Evolutionary conservation across 2,797 vertebrate species (phyloP), one percentile per base, ranked within the genome.

Genomic region (Falco columbarius): DNA sequence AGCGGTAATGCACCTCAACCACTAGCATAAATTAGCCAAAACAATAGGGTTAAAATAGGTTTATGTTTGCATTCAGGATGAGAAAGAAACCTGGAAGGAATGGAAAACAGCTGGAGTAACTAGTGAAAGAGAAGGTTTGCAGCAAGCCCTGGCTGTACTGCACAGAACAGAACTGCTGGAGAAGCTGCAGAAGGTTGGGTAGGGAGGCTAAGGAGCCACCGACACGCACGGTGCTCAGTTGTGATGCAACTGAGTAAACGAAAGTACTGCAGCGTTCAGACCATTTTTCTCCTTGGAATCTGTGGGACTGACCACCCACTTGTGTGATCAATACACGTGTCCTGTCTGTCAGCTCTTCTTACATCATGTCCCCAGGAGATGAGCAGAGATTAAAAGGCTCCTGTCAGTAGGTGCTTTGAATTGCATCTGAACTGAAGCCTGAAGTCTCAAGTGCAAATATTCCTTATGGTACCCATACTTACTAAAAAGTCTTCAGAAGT

Each of bases 181-280:
- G 80, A 74, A 61, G 36, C 10, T n/a, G 44, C 2, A 3, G 47
- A 12, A 47, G 34, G 24, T n/a, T 32, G 40, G 5, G 20, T 17
- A 36, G 36, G 44, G 44, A 54, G 27, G 6, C 5, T 7, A 27
- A 15, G 63, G 30, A 18, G n/a, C n/a, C 34, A 2, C 18, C 6
- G 22, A 38, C 0, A 0, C 4, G 1, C 30, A 32, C 29, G 7
- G 17, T 21, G 44, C 34, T 80, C 0, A 0, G 9, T 5, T 58
- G 38, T 5, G 44, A 12, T 27, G 18, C 4, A 13, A 4, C 9
- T 23, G 34, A 29, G 26, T 38, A 47, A 72, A 86, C 24, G 10
- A 17, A 76, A 56, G n/a, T 29, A 18, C 10, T 26, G 27, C 51
- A 65, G 36, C 46, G 19, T 44, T 32, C 59, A 49, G 40, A 63